These are phyloP conservation scores for Creontiades dilutus DNA, from an alignment of 2,888 invertebrate species.

Conservation along the genomic window DNA sequence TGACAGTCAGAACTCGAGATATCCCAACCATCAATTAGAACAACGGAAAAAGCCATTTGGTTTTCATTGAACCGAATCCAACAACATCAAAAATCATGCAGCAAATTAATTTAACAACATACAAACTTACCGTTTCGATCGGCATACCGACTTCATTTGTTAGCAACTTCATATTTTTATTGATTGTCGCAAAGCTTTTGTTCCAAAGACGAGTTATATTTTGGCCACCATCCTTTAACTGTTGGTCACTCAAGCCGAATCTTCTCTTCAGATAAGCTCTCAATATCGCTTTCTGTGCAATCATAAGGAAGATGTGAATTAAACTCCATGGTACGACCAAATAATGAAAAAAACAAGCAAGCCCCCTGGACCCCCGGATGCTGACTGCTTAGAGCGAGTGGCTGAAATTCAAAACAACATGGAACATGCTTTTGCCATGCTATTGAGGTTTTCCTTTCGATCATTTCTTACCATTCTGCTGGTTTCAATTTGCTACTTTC, in stretches of 20 bases:
- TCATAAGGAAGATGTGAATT: background rate
- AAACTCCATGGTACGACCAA: background rate
- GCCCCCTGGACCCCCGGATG: no score
- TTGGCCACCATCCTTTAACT: background rate
- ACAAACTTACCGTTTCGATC: slow-evolving; percentile 29
- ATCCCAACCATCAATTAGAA: no score
- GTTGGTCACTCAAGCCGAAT: slow-evolving; percentile 36
- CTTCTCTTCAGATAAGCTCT: slow-evolving; percentile 50
- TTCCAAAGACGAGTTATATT: slow-evolving; percentile 22
- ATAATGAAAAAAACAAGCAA: no score
- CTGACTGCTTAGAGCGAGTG: no score
- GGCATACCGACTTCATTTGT: slow-evolving; percentile 54
- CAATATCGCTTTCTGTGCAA: slow-evolving; percentile 31
- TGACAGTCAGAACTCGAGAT: no score
- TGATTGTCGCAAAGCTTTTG: slow-evolving; percentile 64
- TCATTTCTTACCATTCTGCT: no score
- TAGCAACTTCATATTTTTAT: slow-evolving; percentile 29
- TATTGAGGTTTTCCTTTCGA: no score
- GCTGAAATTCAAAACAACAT: no score
- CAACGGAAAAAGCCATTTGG: background rate
- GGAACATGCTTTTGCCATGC: no score
- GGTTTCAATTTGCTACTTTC: no score
- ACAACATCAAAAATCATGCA: background rate
- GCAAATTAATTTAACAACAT: background rate
- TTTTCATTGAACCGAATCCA: no score